Evolutionary conservation across 1,140 invertebrate species (phyloP).

Genomic region (Octopus sinensis): DNA sequence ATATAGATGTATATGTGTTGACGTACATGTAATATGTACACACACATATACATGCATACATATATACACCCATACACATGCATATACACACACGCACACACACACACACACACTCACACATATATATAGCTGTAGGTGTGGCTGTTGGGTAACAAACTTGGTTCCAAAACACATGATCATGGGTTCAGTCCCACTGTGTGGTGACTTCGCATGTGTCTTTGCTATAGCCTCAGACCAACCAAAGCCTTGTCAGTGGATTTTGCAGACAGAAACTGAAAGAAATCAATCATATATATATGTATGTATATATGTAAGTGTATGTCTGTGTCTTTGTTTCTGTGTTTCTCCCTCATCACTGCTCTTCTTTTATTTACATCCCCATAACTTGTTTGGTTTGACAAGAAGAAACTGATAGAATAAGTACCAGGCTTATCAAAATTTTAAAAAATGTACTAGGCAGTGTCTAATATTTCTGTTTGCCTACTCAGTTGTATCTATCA

Average conservation of each 20-base stretch:
- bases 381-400: too few species aligned
- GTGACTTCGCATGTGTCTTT: conserved; percentile 15
- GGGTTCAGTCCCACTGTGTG: too few species aligned
- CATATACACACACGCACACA: background rate
- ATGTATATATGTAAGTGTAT: too few species aligned
- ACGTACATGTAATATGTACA: background rate
- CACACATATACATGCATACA: background rate
- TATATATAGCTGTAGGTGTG: background rate
- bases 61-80: background rate
- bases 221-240: conserved; percentile 7
- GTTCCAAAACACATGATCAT: background rate
- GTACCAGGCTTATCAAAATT: background rate
- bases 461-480: conserved; percentile 6
- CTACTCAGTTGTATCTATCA: conserved; percentile 16
- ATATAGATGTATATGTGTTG: background rate
- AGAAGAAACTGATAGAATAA: too few species aligned
- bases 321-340: too few species aligned
- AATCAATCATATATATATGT: too few species aligned
- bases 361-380: too few species aligned
- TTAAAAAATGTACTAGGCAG: background rate
- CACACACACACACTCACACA: conserved; percentile 1
- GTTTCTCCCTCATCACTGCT: too few species aligned
- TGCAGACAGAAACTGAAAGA: too few species aligned
- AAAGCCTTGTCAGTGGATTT: conserved; percentile 7
- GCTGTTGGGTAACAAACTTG: background rate